Percentiles rank a stretch among this genome's conserved stretches.
These are phyloP conservation scores for Aratinga solstitialis DNA, from an alignment of 2,797 vertebrate genomes.

Conservation along the genomic window DNA sequence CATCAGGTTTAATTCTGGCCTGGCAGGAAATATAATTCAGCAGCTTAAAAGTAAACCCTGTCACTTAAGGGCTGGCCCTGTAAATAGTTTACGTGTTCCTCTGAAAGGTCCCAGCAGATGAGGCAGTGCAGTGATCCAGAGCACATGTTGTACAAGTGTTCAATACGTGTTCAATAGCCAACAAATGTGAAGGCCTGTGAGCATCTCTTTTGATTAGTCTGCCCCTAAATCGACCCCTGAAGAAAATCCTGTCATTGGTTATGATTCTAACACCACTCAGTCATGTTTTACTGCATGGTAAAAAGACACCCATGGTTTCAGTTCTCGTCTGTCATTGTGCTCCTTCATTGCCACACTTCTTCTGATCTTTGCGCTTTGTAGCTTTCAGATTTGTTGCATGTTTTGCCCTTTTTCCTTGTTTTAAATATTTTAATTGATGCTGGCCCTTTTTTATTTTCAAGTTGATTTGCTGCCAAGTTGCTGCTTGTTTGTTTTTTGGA, in stretches of 20 bases:
- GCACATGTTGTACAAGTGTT: background rate
- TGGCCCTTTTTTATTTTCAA: slow-evolving; percentile 68
- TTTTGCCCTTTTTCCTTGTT: slow-evolving; percentile 70
- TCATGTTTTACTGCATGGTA: slow-evolving; percentile 89
- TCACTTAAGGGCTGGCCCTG: background rate
- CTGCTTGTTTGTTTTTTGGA: slow-evolving; percentile 84
- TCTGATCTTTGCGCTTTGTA: slow-evolving; percentile 74
- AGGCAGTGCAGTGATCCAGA: background rate
- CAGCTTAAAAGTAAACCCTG: background rate
- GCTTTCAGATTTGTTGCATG: slow-evolving; percentile 76
- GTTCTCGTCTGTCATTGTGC: slow-evolving; percentile 69
- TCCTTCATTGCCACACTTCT: slow-evolving; percentile 74
- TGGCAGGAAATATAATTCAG: background rate
- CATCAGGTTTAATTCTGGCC: background rate
- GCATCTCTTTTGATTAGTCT: slow-evolving; percentile 63
- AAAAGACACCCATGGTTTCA: slow-evolving; percentile 71
- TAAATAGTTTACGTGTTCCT: background rate
- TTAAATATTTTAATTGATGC: slow-evolving; percentile 77
- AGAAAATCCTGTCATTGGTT: slow-evolving; percentile 72
- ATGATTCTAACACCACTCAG: slow-evolving; percentile 74
- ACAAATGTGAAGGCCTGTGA: slow-evolving; percentile 66
- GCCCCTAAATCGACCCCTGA: slow-evolving; percentile 96
- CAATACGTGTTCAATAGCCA: background rate
- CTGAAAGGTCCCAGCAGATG: background rate
- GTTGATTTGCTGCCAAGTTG: slow-evolving; percentile 81